Base-by-base conservation (phyloP, 2,888 invertebrate species). In the Megaustenia siamemsis region DNA sequence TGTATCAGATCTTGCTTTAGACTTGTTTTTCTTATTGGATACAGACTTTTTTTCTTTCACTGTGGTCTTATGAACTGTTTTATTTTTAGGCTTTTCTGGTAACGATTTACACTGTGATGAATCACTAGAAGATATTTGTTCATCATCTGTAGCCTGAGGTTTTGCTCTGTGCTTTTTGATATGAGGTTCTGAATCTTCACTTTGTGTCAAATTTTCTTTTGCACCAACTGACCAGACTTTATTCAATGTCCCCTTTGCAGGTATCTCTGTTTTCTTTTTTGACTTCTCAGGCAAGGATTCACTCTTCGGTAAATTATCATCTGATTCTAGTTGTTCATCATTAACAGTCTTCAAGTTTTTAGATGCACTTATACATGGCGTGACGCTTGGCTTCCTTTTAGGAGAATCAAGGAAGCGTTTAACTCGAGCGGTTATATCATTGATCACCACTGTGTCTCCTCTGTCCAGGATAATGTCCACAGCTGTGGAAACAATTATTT, bases 381-480 rank as follows among this genome's bases (percentile, higher is more conserved):
- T 73, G 4, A 35, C 1, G 18, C 21, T 49, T 73, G 2, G 49
- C 21, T 73, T 45, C 3, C 8, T 18, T 18, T 73, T 49, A 73
- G 1, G 28, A 73, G 63, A 15, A 43, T 78, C 78, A 63, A 78
- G 28, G 24, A 38, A 56, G n/a, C 60, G 43, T 45, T 40, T 4
- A 12, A 78, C 78, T n/a, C 32, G 63, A 0, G n/a, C 43, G 24
- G 38, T 3, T 32, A 78, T 43, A 6, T 18, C 32, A 43, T 60
- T 28, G 32, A 78, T 45, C 3, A 21, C 18, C 28, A 78, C 32
- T 18, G 40, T 60, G 1, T 78, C 32, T 10, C 78, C 78, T 82
- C 82, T 71, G 15, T 43, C 38, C 35, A 82, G 43, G 43, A 82
- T 76, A 40, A 77, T 8, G 38, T 76, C 77, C 18, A 77, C 77